Conservation (phyloP, 2,888 invertebrate genomes). For the Nasonia oneida region DNA sequence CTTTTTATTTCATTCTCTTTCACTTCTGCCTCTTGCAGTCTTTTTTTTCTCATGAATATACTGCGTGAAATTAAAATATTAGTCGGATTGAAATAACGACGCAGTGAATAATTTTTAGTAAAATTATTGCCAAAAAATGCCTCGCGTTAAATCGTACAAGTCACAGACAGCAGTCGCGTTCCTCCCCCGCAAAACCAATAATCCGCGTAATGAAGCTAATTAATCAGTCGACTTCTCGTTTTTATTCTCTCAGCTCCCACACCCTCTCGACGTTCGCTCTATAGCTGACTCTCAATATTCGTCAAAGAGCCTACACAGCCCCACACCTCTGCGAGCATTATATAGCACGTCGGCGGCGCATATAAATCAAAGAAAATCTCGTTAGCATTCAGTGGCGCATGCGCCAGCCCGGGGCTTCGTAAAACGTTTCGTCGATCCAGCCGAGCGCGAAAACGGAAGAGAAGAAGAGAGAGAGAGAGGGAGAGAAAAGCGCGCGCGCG, state of each 20-base stretch:
- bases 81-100: background rate
- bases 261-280: background rate
- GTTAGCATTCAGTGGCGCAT: conserved; percentile 19
- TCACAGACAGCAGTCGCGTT: background rate
- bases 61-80: background rate
- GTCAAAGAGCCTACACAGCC: background rate
- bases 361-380: conserved; percentile 22
- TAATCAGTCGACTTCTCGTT: conserved; percentile 30
- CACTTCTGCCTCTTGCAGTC: background rate
- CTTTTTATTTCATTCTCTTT: background rate
- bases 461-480: background rate
- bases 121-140: no score
- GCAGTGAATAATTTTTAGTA: background rate
- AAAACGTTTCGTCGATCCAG: conserved; percentile 32
- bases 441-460: conserved; percentile 20
- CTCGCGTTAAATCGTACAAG: no score
- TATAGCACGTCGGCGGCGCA: background rate
- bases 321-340: background rate
- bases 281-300: background rate
- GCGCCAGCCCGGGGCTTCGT: conserved; percentile 20
- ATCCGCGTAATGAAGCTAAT: conserved; percentile 37
- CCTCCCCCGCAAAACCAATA: background rate
- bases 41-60: background rate
- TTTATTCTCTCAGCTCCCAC: background rate
- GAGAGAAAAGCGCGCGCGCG: conserved; percentile 25